Percentiles rank a stretch among this genome's conserved stretches.
Conservation (phyloP, 2,113 vertebrate genomes). For the Glaucidium brasilianum region DNA sequence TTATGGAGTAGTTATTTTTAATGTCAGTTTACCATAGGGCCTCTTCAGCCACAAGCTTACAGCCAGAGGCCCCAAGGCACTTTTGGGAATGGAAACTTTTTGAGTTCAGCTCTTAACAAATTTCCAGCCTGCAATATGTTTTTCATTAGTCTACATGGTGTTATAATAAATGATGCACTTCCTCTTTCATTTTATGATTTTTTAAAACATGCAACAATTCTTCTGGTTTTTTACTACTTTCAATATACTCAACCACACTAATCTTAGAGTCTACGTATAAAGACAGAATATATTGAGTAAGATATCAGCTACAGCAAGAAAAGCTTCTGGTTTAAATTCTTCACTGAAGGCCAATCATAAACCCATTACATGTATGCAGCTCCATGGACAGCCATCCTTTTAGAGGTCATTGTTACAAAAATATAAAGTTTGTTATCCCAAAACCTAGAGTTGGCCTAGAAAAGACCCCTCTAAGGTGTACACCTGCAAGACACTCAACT, state of each 20-base stretch:
- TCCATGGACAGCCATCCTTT: neutral
- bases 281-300: neutral
- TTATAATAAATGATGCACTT: constrained; percentile 65
- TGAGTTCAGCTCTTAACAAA: constrained; percentile 43
- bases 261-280: neutral
- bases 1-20: constrained; percentile 47
- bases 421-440: neutral
- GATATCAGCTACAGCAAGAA: neutral
- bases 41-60: constrained; percentile 22
- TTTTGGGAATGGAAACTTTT: constrained; percentile 49
- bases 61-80: constrained; percentile 18
- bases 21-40: constrained; percentile 51
- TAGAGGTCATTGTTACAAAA: neutral
- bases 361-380: neutral
- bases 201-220: constrained; percentile 42
- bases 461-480: neutral
- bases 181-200: constrained; percentile 46
- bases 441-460: neutral
- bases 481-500: neutral
- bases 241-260: neutral
- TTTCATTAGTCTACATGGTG: constrained; percentile 58
- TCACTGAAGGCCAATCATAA: neutral
- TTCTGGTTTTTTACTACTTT: constrained; percentile 42
- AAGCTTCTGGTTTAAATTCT: neutral
- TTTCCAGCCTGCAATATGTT: constrained; percentile 56